A percentile compares a stretch with the other conserved stretches of the same genome.
phyloP scores from a whole-genome alignment of 53 echinoderm and acorn worm genomes.

The Holothuria leucospilota region DNA sequence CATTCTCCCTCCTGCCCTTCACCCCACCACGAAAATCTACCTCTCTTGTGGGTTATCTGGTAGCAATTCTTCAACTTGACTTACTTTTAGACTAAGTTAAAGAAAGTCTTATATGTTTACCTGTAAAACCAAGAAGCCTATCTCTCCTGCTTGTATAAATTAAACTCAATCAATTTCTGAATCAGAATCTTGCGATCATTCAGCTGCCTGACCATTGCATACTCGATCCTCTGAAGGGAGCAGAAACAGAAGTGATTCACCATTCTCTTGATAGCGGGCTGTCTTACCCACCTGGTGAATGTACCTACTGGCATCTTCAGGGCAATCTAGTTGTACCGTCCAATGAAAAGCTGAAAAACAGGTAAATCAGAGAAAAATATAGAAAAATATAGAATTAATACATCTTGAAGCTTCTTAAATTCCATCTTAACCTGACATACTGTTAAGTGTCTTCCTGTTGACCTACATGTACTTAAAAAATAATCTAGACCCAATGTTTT shows the following conservation, averaged over 20 bases:
- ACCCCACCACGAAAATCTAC: no score
- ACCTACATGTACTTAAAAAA: not conserved
- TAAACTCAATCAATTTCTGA: conserved; percentile 75
- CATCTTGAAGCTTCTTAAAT: not conserved
- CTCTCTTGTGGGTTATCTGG: no score
- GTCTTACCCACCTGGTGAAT: conserved; percentile 94
- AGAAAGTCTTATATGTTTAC: not conserved
- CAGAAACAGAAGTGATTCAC: conserved; percentile 84
- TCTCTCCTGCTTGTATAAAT: not conserved
- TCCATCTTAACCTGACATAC: not conserved
- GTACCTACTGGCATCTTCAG: conserved; percentile 92
- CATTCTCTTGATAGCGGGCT: conserved; percentile 85
- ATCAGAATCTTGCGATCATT: conserved; percentile 87
- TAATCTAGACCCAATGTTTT: no score
- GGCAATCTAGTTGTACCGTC: no score
- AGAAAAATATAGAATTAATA: not conserved
- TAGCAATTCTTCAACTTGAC: no score
- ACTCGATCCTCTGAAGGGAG: conserved; percentile 92
- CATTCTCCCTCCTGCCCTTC: no score
- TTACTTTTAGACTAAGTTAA: not conserved
- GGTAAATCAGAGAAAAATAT: conserved; percentile 70
- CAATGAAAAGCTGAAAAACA: no score
- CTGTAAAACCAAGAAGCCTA: not conserved
- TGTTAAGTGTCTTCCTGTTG: not conserved
- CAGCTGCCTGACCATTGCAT: conserved; percentile 77